phyloP scores from a whole-genome alignment of 2,797 vertebrate genomes.

The Protonibea diacanthus region DNA sequence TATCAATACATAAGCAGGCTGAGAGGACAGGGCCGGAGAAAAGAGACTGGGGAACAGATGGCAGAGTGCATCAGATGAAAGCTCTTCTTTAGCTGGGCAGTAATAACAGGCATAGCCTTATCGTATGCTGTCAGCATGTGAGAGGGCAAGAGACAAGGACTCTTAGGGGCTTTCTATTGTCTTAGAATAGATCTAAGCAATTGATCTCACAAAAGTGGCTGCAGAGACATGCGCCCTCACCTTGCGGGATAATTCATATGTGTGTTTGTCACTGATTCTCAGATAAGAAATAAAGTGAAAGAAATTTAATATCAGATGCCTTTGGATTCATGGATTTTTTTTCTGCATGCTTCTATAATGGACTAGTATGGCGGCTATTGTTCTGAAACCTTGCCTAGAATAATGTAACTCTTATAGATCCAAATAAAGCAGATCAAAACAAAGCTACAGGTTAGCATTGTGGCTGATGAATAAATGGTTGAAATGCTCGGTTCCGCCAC shows the following conservation, averaged over 20 bases:
- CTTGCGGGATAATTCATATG: background rate
- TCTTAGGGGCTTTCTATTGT: slow-evolving; percentile 16
- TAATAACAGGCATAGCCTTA: slow-evolving; percentile 1
- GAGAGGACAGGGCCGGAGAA: slow-evolving; percentile 26
- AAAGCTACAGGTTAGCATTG: background rate
- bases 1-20: slow-evolving; percentile 68
- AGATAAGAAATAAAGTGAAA: background rate
- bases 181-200: slow-evolving; percentile 13
- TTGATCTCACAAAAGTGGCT: background rate
- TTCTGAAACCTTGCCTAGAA: background rate
- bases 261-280: slow-evolving; percentile 1
- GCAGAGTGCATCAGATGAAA: slow-evolving; percentile 31
- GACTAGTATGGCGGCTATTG: background rate
- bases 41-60: slow-evolving; percentile 32
- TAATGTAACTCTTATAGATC: background rate
- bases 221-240: background rate
- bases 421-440: background rate
- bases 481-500: background rate
- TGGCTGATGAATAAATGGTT: background rate
- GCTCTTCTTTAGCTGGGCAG: background rate
- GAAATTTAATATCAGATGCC: background rate
- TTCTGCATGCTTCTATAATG: background rate
- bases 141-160: slow-evolving; percentile 7
- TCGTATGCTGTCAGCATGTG: background rate
- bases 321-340: background rate